These are phyloP conservation scores for Candoia aspera DNA, from an alignment of 2,113 vertebrate species.

Conservation along the genomic window DNA sequence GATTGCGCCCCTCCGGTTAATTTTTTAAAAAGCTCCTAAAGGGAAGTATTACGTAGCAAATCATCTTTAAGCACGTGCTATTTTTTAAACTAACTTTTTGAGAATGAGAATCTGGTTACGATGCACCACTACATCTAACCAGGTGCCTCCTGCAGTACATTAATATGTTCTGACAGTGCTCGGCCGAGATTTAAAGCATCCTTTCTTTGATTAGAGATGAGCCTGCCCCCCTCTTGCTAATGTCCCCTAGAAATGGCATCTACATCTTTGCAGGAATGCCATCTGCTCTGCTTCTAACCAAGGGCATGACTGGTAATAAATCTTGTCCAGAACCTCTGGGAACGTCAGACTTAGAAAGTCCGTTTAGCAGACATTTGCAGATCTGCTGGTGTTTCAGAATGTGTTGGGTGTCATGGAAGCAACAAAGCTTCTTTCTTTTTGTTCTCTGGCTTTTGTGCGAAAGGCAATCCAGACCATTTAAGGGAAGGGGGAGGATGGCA, in stretches of 20 bases:
- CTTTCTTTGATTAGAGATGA: constrained; percentile 38
- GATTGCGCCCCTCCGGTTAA: background rate
- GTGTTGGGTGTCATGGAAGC: constrained; percentile 63
- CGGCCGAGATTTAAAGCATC: background rate
- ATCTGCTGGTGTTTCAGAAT: constrained; percentile 54
- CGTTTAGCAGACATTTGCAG: constrained; percentile 65
- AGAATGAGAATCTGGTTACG: background rate
- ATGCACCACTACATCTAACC: constrained; percentile 27
- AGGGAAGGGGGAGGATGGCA: constrained; percentile 45
- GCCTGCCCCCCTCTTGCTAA: constrained; percentile 39
- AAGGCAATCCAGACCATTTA: constrained; percentile 62
- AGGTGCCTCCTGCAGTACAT: constrained; percentile 50
- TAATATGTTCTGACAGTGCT: constrained; percentile 52
- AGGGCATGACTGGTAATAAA: constrained; percentile 50
- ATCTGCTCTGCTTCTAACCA: constrained; percentile 31
- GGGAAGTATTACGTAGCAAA: background rate
- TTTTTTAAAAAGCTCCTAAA: background rate
- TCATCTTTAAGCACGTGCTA: background rate
- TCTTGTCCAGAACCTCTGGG: constrained; percentile 49
- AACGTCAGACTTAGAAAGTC: constrained; percentile 64
- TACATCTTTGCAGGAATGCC: constrained; percentile 11
- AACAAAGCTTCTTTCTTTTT: constrained; percentile 69
- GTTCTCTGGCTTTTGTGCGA: constrained; percentile 66
- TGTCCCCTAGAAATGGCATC: constrained; percentile 10
- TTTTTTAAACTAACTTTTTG: background rate